phyloP scores from a whole-genome alignment of 2,797 vertebrate genomes.

The Champsocephalus esox region DNA sequence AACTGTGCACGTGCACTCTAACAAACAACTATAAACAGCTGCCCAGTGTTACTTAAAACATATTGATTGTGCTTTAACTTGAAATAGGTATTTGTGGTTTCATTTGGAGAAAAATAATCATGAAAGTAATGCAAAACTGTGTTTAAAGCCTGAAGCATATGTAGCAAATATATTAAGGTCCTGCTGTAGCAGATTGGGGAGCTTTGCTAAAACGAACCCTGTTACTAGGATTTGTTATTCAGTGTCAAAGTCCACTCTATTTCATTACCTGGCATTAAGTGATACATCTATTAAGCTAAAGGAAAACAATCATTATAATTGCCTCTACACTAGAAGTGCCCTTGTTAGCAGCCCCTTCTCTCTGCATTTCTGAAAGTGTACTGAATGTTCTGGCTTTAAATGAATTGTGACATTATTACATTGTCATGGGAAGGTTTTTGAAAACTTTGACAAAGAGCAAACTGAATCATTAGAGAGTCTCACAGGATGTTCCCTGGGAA shows the following conservation, averaged over 20 bases:
- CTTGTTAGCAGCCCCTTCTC: slow-evolving; percentile 40
- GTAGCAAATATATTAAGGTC: background rate
- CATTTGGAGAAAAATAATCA: background rate
- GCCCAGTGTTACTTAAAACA: no score
- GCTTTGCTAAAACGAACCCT: background rate
- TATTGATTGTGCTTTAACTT: no score
- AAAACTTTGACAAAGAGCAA: slow-evolving; percentile 64
- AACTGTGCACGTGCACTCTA: no score
- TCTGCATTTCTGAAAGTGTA: slow-evolving; percentile 9
- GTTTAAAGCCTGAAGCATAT: background rate
- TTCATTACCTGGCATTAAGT: slow-evolving; percentile 12
- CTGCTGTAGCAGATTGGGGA: background rate
- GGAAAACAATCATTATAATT: slow-evolving; percentile 16
- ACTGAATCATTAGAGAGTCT: slow-evolving; percentile 69
- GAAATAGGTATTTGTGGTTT: background rate
- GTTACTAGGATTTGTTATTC: background rate
- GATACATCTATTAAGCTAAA: background rate
- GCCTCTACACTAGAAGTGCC: slow-evolving; percentile 12
- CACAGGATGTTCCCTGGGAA: slow-evolving; percentile 41
- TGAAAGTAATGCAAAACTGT: background rate
- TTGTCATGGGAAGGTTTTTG: slow-evolving; percentile 51
- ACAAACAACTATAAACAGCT: no score
- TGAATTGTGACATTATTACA: slow-evolving; percentile 57
- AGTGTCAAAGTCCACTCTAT: slow-evolving; percentile 7
- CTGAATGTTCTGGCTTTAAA: slow-evolving; percentile 28